phyloP scores from a whole-genome alignment of 2,113 vertebrate genomes.

The Struthidea cinerea region DNA sequence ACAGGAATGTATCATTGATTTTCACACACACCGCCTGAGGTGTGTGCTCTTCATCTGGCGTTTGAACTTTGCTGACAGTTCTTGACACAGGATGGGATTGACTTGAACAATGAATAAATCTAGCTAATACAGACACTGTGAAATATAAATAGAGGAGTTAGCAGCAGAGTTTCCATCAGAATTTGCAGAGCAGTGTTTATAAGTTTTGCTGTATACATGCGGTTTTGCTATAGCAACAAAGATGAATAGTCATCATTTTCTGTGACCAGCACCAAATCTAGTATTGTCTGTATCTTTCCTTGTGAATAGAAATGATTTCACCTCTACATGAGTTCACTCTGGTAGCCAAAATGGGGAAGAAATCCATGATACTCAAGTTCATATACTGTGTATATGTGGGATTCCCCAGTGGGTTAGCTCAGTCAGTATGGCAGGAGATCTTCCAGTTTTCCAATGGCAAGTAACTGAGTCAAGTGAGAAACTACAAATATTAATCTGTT shows the following conservation, averaged over 20 bases:
- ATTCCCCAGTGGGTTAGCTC: background rate
- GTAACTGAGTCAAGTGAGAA: background rate
- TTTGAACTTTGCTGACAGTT: background rate
- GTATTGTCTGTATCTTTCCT: background rate
- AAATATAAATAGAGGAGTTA: background rate
- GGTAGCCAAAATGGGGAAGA: background rate
- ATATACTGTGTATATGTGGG: background rate
- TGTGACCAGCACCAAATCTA: background rate
- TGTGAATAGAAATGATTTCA: background rate
- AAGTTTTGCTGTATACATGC: background rate
- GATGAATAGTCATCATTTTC: background rate
- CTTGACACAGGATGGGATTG: background rate
- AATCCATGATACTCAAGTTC: background rate
- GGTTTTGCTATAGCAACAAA: slow-evolving; percentile 28
- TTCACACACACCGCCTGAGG: rapidly evolving
- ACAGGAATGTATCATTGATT: background rate
- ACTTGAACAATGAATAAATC: background rate
- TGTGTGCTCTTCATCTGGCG: background rate
- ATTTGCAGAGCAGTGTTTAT: background rate
- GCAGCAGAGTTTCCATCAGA: background rate
- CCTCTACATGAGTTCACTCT: background rate
- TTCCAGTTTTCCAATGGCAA: background rate
- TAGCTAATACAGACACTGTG: background rate
- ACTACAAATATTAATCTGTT: background rate
- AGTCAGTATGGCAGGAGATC: background rate